phyloP scores from a whole-genome alignment of 2,113 vertebrate species.

The Mixornis gularis region DNA sequence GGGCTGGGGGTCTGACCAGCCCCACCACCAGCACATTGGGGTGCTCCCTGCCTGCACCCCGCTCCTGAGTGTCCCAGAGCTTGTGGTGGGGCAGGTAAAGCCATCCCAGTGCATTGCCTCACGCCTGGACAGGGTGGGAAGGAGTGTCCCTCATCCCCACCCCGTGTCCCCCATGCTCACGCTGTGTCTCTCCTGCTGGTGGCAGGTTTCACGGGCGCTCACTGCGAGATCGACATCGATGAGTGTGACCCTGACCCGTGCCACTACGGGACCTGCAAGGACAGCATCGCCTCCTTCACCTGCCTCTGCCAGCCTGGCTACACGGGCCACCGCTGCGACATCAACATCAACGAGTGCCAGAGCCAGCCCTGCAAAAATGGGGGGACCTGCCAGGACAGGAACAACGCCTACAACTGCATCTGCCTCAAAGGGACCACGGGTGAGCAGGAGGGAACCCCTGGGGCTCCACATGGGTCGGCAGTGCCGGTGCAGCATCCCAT shows the following conservation, averaged over 20 bases:
- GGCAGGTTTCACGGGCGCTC: constrained; percentile 82
- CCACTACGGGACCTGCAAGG: constrained; percentile 88
- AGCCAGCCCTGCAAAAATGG: constrained; percentile 92
- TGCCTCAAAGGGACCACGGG: constrained; percentile 91
- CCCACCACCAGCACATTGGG: accelerated
- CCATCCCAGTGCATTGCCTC: accelerated
- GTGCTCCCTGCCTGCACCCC: not conserved
- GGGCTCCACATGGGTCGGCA: accelerated
- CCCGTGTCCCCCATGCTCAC: not conserved
- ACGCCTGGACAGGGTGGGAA: accelerated
- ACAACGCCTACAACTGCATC: constrained; percentile 83
- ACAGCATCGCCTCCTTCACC: constrained; percentile 85
- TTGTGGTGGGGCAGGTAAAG: accelerated
- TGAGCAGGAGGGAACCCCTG: constrained; percentile 1
- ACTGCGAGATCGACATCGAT: constrained; percentile 86
- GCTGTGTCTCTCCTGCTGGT: accelerated
- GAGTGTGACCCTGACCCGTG: constrained; percentile 89
- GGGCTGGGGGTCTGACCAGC: not conserved
- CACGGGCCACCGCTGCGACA: constrained; percentile 87
- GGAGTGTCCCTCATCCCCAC: not conserved
- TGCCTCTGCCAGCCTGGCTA: constrained; percentile 87
- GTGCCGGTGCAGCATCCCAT: not conserved
- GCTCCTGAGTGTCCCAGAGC: accelerated
- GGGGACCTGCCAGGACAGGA: constrained; percentile 87
- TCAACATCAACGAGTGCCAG: constrained; percentile 91